These are phyloP conservation scores for Microplitis demolitor DNA, from an alignment of 1,140 invertebrate genomes.

Conservation along the genomic window DNA sequence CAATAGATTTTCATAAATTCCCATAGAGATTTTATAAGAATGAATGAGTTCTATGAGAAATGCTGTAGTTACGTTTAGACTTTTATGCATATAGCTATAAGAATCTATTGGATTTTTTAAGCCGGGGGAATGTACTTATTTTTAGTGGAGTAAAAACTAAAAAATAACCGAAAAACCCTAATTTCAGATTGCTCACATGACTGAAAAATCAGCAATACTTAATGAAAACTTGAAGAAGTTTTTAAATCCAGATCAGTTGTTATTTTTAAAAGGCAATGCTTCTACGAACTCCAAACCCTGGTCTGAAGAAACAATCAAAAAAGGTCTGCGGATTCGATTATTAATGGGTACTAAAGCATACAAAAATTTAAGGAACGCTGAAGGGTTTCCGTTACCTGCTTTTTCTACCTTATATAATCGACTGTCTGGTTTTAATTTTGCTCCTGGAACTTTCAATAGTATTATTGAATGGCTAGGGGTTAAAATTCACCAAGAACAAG, in stretches of 20 bases:
- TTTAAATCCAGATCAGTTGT: background rate
- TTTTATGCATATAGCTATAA: too few relatives aligned
- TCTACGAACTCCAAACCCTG: background rate
- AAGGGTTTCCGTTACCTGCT: constrained; percentile 8
- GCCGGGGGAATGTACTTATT: too few relatives aligned
- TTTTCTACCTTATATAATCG: background rate
- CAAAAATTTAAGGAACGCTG: background rate
- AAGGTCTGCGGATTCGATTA: background rate
- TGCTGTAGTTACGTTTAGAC: too few relatives aligned
- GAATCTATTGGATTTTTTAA: too few relatives aligned
- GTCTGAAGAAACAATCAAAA: constrained; percentile 9
- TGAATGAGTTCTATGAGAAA: too few relatives aligned
- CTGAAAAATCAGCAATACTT: too few relatives aligned
- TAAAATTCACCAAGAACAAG: constrained; percentile 8
- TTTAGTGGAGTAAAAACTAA: too few relatives aligned
- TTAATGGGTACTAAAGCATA: background rate
- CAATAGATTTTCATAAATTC: too few relatives aligned
- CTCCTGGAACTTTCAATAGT: background rate
- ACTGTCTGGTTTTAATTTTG: constrained; percentile 1
- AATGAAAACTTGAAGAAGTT: background rate
- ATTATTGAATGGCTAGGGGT: constrained; percentile 13
- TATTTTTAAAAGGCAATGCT: background rate
- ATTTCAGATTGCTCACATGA: too few relatives aligned
- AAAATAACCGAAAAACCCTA: too few relatives aligned
- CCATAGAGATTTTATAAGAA: too few relatives aligned